A percentile compares a stretch with the other conserved stretches of the same genome.
phyloP scores from a whole-genome alignment of 2,797 vertebrate species.

The Columba guinea region DNA sequence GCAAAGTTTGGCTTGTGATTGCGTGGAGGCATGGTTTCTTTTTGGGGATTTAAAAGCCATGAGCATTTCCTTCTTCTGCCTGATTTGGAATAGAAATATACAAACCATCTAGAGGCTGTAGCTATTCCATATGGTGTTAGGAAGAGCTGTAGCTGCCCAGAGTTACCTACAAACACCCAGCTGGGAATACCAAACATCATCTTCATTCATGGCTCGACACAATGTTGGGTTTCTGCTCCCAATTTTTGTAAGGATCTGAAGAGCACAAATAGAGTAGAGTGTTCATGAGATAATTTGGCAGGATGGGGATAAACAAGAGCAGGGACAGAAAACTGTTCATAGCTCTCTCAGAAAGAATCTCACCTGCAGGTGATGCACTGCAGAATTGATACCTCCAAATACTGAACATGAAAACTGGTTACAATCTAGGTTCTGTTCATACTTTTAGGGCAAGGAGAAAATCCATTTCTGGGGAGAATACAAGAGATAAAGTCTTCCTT shows the following conservation, averaged over 20 bases:
- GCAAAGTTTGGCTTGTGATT: background rate
- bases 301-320: background rate
- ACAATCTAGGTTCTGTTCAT: background rate
- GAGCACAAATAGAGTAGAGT: background rate
- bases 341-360: background rate
- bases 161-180: background rate
- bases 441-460: background rate
- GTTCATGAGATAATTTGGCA: background rate
- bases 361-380: background rate
- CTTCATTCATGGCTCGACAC: fast-evolving
- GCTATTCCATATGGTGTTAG: background rate
- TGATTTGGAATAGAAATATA: background rate
- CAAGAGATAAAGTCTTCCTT: background rate
- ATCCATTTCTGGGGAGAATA: fast-evolving
- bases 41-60: background rate
- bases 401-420: background rate
- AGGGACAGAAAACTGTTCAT: background rate
- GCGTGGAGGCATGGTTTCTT: fast-evolving
- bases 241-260: background rate
- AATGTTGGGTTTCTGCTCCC: background rate
- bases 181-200: background rate
- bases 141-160: background rate
- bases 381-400: background rate
- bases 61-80: background rate
- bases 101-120: background rate